Conservation (phyloP, 2,888 invertebrate genomes). For the Elmis aenea region DNA sequence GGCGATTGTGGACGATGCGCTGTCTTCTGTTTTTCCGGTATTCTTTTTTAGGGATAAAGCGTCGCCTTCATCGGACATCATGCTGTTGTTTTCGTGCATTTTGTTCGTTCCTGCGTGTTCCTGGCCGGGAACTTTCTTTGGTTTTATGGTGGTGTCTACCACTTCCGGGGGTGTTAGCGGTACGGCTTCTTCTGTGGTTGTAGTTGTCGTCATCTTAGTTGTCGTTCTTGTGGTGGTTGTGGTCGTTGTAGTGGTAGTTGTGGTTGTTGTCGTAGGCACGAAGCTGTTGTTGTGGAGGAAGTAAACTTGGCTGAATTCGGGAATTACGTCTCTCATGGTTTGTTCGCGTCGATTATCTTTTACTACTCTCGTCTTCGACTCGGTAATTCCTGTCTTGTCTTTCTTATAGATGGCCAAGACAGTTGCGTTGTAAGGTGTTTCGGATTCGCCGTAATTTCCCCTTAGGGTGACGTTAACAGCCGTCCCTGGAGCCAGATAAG, state of each 20-base stretch:
- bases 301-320: slow-evolving; percentile 72
- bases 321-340: slow-evolving; percentile 62
- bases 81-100: slow-evolving; percentile 27
- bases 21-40: slow-evolving; percentile 4
- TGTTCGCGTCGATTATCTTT: slow-evolving; percentile 62
- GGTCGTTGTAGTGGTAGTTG: slow-evolving; percentile 51
- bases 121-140: slow-evolving; percentile 15
- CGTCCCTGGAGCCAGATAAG: slow-evolving; percentile 65
- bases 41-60: slow-evolving; percentile 37
- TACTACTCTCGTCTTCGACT: slow-evolving; percentile 55
- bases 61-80: slow-evolving; percentile 40
- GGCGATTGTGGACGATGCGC: slow-evolving; percentile 10
- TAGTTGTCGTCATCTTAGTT: slow-evolving; percentile 56
- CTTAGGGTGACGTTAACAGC: slow-evolving; percentile 75
- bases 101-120: slow-evolving; percentile 19
- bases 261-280: slow-evolving; percentile 72
- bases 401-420: slow-evolving; percentile 66
- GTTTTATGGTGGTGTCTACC: slow-evolving; percentile 26
- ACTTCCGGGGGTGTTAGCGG: slow-evolving; percentile 44
- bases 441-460: slow-evolving; percentile 68
- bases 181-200: slow-evolving; percentile 51
- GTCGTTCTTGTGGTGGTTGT: slow-evolving; percentile 48
- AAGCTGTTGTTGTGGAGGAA: slow-evolving; percentile 69
- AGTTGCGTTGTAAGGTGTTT: slow-evolving; percentile 69
- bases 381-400: too few species aligned